A percentile compares a stretch with the other conserved stretches of the same genome.
These are phyloP conservation scores for Prochilodus magdalenae DNA, from an alignment of 2,113 vertebrate genomes.

Conservation along the genomic window DNA sequence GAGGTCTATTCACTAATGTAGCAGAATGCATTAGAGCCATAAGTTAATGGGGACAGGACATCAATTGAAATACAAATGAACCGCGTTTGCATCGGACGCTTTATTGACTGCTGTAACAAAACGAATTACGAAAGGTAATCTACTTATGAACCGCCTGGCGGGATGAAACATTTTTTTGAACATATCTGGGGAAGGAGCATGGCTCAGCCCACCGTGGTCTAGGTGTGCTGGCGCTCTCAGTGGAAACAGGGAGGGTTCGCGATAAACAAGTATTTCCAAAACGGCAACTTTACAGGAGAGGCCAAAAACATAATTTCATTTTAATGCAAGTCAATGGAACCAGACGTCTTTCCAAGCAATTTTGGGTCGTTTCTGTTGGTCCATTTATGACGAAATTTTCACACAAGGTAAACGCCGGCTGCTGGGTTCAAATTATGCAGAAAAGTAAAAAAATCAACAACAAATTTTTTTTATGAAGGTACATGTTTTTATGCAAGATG, in stretches of 20 bases:
- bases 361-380: no score
- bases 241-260: neutral
- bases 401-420: no score
- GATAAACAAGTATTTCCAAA: no score
- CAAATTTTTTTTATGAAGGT: no score
- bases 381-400: no score
- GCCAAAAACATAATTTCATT: no score
- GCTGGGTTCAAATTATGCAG: no score
- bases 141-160: constrained; percentile 85
- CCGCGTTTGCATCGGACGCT: constrained; percentile 91
- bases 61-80: constrained; percentile 99
- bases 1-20: constrained; percentile 93
- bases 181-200: constrained; percentile 73
- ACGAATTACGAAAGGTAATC: constrained; percentile 95
- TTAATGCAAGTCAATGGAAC: no score
- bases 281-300: no score
- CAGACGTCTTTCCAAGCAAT: no score
- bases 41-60: constrained; percentile 99
- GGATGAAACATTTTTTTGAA: constrained; percentile 80
- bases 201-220: constrained; percentile 7
- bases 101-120: constrained; percentile 96
- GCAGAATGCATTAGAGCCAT: constrained; percentile 99
- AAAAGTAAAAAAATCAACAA: no score
- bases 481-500: no score
- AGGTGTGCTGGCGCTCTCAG: neutral